These are phyloP conservation scores for Melangyna quadrimaculata DNA, from an alignment of 2,888 invertebrate species.

Conservation along the genomic window DNA sequence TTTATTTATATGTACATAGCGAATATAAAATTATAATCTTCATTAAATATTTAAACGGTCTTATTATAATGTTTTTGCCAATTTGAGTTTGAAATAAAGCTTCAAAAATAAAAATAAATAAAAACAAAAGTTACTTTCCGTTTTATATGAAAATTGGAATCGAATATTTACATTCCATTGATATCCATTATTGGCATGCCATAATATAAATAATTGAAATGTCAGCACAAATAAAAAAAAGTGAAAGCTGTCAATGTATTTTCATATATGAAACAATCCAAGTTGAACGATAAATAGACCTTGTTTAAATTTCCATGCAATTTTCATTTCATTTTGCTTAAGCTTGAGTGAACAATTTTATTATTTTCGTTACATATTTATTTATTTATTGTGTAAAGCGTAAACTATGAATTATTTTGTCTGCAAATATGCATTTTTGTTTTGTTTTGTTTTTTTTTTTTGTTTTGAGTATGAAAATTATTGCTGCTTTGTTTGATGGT, in stretches of 20 bases:
- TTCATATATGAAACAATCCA: background rate
- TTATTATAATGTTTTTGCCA: background rate
- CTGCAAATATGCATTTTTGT: background rate
- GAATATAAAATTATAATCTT: no score
- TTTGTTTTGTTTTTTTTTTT: no score
- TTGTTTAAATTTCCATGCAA: background rate
- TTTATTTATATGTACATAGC: no score
- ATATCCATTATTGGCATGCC: background rate
- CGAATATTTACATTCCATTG: background rate
- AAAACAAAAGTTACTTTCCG: background rate
- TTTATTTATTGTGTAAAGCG: slow-evolving; percentile 7
- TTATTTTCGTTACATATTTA: background rate
- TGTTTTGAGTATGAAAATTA: background rate
- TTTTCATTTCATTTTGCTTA: background rate
- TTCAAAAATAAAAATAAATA: background rate
- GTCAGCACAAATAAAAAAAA: background rate
- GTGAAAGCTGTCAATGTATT: background rate
- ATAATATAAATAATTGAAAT: background rate
- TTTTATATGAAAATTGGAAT: background rate
- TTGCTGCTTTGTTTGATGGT: background rate
- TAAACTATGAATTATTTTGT: slow-evolving; percentile 14
- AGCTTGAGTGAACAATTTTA: slow-evolving; percentile 17
- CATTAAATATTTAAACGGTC: background rate
- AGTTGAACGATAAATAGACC: background rate
- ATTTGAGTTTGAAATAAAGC: background rate